A percentile compares a stretch with the other conserved stretches of the same genome.
phyloP scores from a whole-genome alignment of 2,113 vertebrate genomes.

The Brienomyrus brachyistius region DNA sequence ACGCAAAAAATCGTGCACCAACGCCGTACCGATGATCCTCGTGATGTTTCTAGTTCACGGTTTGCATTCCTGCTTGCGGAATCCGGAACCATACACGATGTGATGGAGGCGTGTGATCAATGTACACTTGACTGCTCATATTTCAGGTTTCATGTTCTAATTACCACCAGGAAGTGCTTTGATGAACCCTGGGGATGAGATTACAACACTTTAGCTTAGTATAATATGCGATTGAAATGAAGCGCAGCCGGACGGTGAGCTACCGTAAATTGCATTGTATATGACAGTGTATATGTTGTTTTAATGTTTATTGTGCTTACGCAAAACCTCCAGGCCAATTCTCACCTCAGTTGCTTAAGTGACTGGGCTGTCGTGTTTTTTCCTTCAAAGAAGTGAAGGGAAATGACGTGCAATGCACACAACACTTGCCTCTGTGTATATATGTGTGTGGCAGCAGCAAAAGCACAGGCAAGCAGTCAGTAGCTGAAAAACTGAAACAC shows the following conservation, averaged over 20 bases:
- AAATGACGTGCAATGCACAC: not conserved
- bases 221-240: not conserved
- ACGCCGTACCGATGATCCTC: not conserved
- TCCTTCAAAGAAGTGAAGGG: conserved; percentile 1
- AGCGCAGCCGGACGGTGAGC: not conserved
- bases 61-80: not conserved
- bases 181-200: not conserved
- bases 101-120: not conserved
- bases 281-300: not conserved
- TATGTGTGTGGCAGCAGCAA: not conserved
- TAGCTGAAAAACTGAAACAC: not conserved
- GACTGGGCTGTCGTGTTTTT: not conserved
- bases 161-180: not conserved
- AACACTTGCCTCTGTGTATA: not conserved
- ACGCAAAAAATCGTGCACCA: not conserved
- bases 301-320: not conserved
- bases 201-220: not conserved
- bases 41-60: not conserved
- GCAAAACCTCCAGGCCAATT: not conserved
- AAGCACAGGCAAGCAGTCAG: not conserved
- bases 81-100: not conserved
- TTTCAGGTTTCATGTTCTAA: not conserved
- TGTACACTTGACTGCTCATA: not conserved
- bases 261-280: not conserved
- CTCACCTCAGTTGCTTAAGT: not conserved